Conservation (phyloP, 2,888 invertebrate species). For the Phyto melanocephala region DNA sequence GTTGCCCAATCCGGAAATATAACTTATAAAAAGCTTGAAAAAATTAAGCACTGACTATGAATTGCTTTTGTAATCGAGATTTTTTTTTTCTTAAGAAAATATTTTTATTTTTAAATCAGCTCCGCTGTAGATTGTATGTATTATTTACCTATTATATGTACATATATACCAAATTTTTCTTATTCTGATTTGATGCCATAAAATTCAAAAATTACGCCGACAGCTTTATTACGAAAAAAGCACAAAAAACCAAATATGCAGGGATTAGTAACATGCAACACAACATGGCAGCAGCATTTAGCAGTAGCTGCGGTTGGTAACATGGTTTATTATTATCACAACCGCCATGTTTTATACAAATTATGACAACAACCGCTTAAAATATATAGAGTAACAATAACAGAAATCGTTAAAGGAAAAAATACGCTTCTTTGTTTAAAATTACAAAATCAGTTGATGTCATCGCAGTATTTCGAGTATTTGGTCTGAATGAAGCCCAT, state of each 20-base stretch:
- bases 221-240: conserved; percentile 43
- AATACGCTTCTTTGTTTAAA: conserved; percentile 48
- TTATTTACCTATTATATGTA: background rate
- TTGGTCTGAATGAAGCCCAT: conserved; percentile 21
- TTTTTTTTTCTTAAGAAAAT: too few relatives aligned
- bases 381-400: conserved; percentile 28
- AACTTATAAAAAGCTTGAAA: too few relatives aligned
- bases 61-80: too few relatives aligned
- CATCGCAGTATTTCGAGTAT: conserved; percentile 27
- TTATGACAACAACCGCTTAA: conserved; percentile 31
- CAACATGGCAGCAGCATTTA: conserved; percentile 11
- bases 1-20: too few relatives aligned
- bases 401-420: conserved; percentile 4
- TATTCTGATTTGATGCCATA: conserved; percentile 10
- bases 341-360: conserved; percentile 36
- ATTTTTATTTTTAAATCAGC: too few relatives aligned
- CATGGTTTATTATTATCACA: conserved; percentile 34
- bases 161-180: conserved; percentile 1
- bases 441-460: conserved; percentile 57
- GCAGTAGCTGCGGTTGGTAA: conserved; percentile 45
- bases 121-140: conserved; percentile 3
- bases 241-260: background rate
- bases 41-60: too few relatives aligned
- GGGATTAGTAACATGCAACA: conserved; percentile 11
- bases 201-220: conserved; percentile 51